Evolutionary conservation across 1,140 invertebrate species (phyloP).

Genomic region (Drosophila asahinai): DNA sequence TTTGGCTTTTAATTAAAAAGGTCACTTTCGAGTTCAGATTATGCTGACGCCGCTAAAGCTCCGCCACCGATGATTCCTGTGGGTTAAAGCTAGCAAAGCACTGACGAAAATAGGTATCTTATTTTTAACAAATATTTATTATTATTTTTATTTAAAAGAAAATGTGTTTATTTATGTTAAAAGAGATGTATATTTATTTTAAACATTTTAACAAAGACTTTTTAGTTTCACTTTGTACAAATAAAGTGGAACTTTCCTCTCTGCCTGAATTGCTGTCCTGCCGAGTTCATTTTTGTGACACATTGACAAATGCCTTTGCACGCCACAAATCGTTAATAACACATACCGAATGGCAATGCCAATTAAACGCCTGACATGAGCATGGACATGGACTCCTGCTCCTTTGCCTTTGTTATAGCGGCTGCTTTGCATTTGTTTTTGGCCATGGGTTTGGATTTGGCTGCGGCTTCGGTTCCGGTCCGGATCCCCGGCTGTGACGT

Average conservation of each 20-base stretch:
- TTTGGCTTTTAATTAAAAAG: slow-evolving; percentile 78
- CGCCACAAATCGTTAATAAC: slow-evolving; percentile 79
- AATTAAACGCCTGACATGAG: slow-evolving; percentile 71
- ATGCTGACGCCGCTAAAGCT: slow-evolving; percentile 59
- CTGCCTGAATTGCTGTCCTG: slow-evolving; percentile 7
- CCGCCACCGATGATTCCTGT: slow-evolving; percentile 23
- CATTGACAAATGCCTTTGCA: slow-evolving; percentile 76
- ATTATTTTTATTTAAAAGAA: background rate
- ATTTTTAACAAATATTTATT: background rate
- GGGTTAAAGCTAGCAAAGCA: slow-evolving; percentile 19
- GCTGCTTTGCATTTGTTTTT: slow-evolving; percentile 73
- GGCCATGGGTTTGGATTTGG: slow-evolving; percentile 29
- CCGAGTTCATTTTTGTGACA: slow-evolving; percentile 75
- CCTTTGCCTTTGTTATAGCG: slow-evolving; percentile 60
- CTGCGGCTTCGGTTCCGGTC: slow-evolving; percentile 38
- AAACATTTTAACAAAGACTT: too few species aligned
- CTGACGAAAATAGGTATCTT: background rate
- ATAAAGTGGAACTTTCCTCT: background rate
- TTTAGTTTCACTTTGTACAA: too few species aligned
- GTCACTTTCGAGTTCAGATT: slow-evolving; percentile 70
- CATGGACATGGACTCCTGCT: slow-evolving; percentile 18
- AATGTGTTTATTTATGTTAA: too few species aligned
- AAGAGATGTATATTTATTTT: too few species aligned
- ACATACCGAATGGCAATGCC: slow-evolving; percentile 67
- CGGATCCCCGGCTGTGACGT: slow-evolving; percentile 50